Evolutionary conservation across 2,888 invertebrate genomes (phyloP).

Genomic region (Leptopilina syphax): DNA sequence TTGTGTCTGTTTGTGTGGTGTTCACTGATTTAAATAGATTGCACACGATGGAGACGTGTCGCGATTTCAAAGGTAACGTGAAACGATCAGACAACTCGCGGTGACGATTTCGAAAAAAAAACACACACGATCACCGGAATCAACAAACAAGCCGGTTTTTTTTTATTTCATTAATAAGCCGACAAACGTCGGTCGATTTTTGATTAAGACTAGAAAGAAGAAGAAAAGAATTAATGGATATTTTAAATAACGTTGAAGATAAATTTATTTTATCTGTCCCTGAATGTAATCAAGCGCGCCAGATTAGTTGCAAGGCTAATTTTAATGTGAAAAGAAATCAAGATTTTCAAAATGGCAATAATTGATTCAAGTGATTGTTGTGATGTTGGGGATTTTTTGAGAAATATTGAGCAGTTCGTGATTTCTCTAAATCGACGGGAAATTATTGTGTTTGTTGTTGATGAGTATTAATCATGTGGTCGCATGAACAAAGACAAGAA

Average conservation of each 20-base stretch:
- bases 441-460: background rate
- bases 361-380: background rate
- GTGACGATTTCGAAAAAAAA: background rate
- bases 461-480: slow-evolving; percentile 52
- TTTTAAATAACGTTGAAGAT: too few species aligned
- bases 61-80: slow-evolving; percentile 19
- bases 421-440: background rate
- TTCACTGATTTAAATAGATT: slow-evolving; percentile 40
- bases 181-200: background rate
- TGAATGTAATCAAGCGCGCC: slow-evolving; percentile 47
- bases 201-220: too few species aligned
- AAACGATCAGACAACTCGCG: background rate
- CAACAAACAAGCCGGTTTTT: slow-evolving; percentile 19
- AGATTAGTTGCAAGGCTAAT: slow-evolving; percentile 56
- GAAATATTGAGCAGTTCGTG: background rate
- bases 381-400: background rate
- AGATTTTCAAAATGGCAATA: slow-evolving; percentile 29
- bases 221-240: too few species aligned
- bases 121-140: background rate
- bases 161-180: background rate
- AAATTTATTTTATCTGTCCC: slow-evolving; percentile 46
- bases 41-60: slow-evolving; percentile 19
- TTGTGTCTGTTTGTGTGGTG: background rate
- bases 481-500: slow-evolving; percentile 49
- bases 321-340: slow-evolving; percentile 50